Evolutionary conservation across 2,113 vertebrate genomes (phyloP).

Genomic region (Apteryx owenii): DNA sequence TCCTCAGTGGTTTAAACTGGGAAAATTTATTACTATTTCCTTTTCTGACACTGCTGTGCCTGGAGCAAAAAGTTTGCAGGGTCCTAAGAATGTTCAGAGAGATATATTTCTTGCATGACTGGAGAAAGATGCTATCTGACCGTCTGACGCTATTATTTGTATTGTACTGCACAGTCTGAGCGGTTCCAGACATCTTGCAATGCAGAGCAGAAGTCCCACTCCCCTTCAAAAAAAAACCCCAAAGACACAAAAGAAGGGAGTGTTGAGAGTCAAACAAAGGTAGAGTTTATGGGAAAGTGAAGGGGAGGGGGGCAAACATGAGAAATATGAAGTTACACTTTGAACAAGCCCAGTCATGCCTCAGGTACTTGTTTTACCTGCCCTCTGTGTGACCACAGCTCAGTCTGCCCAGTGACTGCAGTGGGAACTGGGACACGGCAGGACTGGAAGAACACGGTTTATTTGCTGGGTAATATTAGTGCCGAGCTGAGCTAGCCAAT

Average conservation of each 20-base stretch:
- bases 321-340: constrained; percentile 52
- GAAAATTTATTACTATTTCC: background rate
- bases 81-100: background rate
- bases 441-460: background rate
- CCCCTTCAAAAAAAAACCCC: background rate
- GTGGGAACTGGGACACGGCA: background rate
- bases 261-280: constrained; percentile 61
- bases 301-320: constrained; percentile 18
- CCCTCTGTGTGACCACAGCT: constrained; percentile 40
- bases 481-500: background rate
- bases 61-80: background rate
- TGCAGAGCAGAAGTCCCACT: background rate
- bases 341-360: constrained; percentile 51
- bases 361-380: constrained; percentile 50
- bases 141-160: background rate
- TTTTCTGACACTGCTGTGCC: background rate
- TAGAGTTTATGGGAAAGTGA: constrained; percentile 60
- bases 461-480: background rate
- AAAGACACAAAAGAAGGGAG: background rate
- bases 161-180: background rate
- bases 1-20: background rate
- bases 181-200: background rate
- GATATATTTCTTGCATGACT: background rate
- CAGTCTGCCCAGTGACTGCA: constrained; percentile 44
- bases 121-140: background rate